Base-by-base conservation (phyloP, 1,140 invertebrate genomes). In the Ceratosolen fusciceps region DNA sequence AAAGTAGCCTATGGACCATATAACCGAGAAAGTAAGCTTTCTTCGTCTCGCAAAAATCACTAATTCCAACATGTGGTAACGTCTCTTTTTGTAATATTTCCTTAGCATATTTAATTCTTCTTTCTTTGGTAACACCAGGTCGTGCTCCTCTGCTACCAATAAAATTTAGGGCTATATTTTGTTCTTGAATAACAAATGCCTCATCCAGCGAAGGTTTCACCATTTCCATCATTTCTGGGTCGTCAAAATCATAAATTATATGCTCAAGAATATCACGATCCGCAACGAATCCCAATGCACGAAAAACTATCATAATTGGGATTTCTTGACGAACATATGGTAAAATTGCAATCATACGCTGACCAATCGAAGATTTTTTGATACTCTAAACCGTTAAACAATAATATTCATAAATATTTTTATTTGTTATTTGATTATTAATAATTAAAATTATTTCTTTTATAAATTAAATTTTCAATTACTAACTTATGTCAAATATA, bases 181-280 rank as follows among this genome's bases (percentile, higher is more conserved):
- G 98, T 89, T 99, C 98, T 91, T 99, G 98, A 83, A 99, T 98
- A 0, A 99, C 98, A 91, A 99, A 99, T 67, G 98, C 98, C 92
- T 99, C 98, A 91, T 99, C 98, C 37, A 99, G 90, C 0, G 98
- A 99, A 5, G 98, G 98, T 90, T 99, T 99, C 0, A 96, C 97
- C 97, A 99, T 98, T 93, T 99, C 98, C 97, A 99, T 99, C 97
- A 99, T 99, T 92, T 99, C 98, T 31, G 96, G 97, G 90, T 99
- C 98, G 88, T 99, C 96, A 91, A 99, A 99, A 84, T 99, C 98
- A 89, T 99, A 99, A 83, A 99, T 99, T 80, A 99, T 99, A 86
- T 99, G 98, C 88, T 99, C 98, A 9, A 99, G 90, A 85, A 99
- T 99, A 90, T 99, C 98, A 85, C 98, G 92, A 90, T 99, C 98